Conservation (phyloP, 2,113 vertebrate species). For the Zapus hudsonius region DNA sequence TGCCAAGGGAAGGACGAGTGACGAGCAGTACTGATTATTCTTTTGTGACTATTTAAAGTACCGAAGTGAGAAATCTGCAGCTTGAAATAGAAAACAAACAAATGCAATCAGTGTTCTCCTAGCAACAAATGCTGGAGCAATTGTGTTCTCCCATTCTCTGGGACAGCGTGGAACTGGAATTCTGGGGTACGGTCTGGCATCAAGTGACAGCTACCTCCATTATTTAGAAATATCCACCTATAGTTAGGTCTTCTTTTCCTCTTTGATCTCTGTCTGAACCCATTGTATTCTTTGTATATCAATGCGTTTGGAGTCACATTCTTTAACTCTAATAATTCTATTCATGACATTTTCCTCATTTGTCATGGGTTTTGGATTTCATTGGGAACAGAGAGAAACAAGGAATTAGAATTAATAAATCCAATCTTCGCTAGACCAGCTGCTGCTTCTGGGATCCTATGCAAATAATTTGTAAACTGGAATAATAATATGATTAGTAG, state of each 20-base stretch:
- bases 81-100: conserved; percentile 74
- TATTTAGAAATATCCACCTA: not conserved
- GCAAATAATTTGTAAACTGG: not conserved
- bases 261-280: not conserved
- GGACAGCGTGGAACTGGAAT: conserved; percentile 8
- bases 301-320: not conserved
- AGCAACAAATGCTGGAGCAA: conserved; percentile 65
- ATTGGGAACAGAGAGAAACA: not conserved
- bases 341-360: not conserved
- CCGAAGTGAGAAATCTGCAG: conserved; percentile 46
- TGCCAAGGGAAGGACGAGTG: conserved; percentile 41
- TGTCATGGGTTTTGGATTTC: conserved; percentile 5
- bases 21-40: conserved; percentile 61
- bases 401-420: conserved; percentile 38
- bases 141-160: conserved; percentile 11
- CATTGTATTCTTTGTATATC: not conserved
- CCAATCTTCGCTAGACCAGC: not conserved
- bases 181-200: not conserved
- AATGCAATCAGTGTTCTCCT: conserved; percentile 76
- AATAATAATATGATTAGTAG: not conserved
- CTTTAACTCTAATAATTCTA: not conserved
- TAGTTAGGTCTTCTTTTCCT: not conserved
- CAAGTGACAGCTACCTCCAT: not conserved
- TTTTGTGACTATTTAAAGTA: conserved; percentile 72
- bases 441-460: not conserved